Base-by-base conservation (phyloP, 2,797 vertebrate species). In the Fundulus diaphanus region DNA sequence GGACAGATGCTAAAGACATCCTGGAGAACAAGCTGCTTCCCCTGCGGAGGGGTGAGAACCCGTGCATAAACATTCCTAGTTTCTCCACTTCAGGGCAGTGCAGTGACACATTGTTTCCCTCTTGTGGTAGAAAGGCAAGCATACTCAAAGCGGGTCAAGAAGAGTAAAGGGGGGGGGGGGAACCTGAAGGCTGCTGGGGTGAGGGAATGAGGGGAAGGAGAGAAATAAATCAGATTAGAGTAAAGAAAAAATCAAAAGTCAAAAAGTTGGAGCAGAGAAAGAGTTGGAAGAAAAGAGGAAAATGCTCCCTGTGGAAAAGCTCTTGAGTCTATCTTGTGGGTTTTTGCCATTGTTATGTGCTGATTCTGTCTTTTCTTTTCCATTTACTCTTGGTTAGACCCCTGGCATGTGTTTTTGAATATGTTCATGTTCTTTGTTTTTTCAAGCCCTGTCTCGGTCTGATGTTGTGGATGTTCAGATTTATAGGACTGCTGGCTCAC, bases 281-380 rank as follows among this genome's bases (percentile, higher is more conserved):
- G 33, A 81, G 71, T 33, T 75, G 68, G 61, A 83, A 72, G 83
- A 79, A 35, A 74, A 13, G 59, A 74, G 68, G 78, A 87, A 86
- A 90, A 90, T n/a, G 84, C 79, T 74, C 73, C 88, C 78, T 85
- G 35, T 88, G 92, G 91, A 91, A 91, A 88, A 92, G 89, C 68
- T 70, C 83, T 87, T 71, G 85, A 85, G 82, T 82, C 76, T 89
- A 80, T 92, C 66, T 94, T 95, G 92, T 86, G 92, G 92, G 88
- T 86, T 92, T 85, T 89, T 87, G 92, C 87, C 85, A 81, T 82
- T 88, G 90, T 85, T 86, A 90, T 91, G 82, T 91, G 94, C 94
- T 95, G 94, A 95, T 89, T 85, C 63, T 61, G 87, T 73, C 81
- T 92, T 95, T 94, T 93, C 86, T 90, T 94, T 94, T 94, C 93